These are phyloP conservation scores for Branchipolynoe longqiensis DNA, from an alignment of 2,888 invertebrate genomes.

Conservation along the genomic window DNA sequence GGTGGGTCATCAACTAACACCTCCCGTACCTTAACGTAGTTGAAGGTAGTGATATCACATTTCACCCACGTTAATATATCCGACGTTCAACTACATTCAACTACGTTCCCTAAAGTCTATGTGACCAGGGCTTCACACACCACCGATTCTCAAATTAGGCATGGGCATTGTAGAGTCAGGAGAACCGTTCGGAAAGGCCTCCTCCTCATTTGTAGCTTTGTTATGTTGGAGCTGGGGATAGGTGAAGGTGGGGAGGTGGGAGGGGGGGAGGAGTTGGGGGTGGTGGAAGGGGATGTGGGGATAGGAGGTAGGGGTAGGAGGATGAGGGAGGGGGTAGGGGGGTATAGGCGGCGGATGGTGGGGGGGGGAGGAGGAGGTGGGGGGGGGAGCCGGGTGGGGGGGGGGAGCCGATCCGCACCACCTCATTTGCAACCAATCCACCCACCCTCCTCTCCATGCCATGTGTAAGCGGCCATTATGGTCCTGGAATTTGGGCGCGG, in stretches of 20 bases:
- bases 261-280: neutral
- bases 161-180: neutral
- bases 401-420: too few species aligned
- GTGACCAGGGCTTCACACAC: too few species aligned
- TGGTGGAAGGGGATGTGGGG: neutral
- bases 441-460: neutral
- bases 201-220: neutral
- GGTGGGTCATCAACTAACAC: too few species aligned
- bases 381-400: too few species aligned
- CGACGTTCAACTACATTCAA: too few species aligned
- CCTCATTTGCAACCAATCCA: neutral
- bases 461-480: neutral
- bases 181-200: neutral
- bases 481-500: constrained; percentile 1
- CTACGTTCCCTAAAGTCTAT: too few species aligned
- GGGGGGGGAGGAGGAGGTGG: neutral
- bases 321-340: neutral
- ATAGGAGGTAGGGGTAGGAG: neutral
- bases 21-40: too few species aligned
- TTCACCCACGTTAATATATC: too few species aligned
- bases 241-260: too few species aligned
- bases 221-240: too few species aligned
- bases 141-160: too few species aligned
- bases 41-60: too few species aligned
- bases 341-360: neutral